phyloP scores from a whole-genome alignment of 2,888 invertebrate genomes.

The Ferdinandea cuprea region DNA sequence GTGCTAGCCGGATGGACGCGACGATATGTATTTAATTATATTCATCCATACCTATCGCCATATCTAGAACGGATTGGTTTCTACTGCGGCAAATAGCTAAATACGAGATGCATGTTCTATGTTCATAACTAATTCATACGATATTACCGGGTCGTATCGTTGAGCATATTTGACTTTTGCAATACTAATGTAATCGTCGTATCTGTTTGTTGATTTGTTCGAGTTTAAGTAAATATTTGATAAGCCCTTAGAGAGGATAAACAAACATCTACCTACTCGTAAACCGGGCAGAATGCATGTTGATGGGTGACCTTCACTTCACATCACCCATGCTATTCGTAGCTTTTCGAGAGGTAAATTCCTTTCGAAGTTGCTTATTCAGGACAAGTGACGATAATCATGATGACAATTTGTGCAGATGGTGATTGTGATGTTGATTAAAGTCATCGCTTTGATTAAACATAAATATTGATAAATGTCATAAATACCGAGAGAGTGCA shows the following conservation, averaged over 20 bases:
- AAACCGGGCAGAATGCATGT: background rate
- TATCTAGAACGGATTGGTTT: conserved; percentile 48
- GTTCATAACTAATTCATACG: conserved; percentile 70
- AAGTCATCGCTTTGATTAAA: conserved; percentile 66
- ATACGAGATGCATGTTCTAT: conserved; percentile 56
- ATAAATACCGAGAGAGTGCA: conserved; percentile 69
- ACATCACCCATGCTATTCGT: too few relatives aligned
- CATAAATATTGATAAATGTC: conserved; percentile 74
- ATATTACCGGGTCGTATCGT: background rate
- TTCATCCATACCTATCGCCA: background rate
- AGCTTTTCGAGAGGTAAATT: background rate
- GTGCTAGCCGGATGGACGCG: conserved; percentile 31
- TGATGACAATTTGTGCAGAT: conserved; percentile 45
- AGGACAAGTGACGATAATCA: conserved; percentile 64
- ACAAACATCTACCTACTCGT: conserved; percentile 16
- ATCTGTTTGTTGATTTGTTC: conserved; percentile 63
- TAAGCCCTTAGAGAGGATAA: conserved; percentile 62
- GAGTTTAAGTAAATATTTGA: conserved; percentile 69
- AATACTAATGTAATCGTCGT: conserved; percentile 32
- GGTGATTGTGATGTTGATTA: conserved; percentile 70
- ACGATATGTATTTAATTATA: conserved; percentile 25
- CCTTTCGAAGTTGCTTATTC: background rate
- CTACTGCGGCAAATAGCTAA: too few relatives aligned
- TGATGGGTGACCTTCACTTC: conserved; percentile 7
- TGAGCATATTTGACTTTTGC: conserved; percentile 32